These are phyloP conservation scores for Bubo blakistoni DNA, from an alignment of 2,113 vertebrate genomes.

Conservation along the genomic window DNA sequence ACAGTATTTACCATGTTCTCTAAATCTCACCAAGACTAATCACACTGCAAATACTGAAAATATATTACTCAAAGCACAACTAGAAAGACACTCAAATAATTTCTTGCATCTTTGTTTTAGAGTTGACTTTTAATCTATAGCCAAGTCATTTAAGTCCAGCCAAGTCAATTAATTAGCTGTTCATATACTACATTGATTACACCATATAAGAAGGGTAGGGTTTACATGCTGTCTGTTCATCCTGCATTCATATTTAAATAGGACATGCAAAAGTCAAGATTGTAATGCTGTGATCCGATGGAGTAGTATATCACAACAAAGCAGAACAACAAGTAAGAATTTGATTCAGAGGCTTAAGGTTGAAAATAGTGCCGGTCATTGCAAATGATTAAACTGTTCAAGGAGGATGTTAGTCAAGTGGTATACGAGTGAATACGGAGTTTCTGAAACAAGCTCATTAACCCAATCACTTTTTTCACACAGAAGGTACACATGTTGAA, in stretches of 20 bases:
- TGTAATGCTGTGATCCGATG: not conserved
- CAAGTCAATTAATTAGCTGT: not conserved
- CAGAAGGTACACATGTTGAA: fast-evolving
- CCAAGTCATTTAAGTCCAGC: not conserved
- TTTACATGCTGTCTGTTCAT: not conserved
- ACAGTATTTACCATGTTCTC: not conserved
- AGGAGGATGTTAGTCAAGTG: not conserved
- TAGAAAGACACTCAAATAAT: not conserved
- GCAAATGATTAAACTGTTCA: not conserved
- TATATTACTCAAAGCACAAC: not conserved
- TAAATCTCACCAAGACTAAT: not conserved
- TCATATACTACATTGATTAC: not conserved
- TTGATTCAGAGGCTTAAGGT: not conserved
- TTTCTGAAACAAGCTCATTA: not conserved
- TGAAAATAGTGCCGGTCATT: not conserved
- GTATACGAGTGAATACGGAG: not conserved
- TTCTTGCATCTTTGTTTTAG: not conserved
- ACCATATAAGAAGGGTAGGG: not conserved
- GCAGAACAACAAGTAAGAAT: not conserved
- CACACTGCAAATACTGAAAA: not conserved
- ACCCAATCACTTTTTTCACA: not conserved
- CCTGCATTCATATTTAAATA: not conserved
- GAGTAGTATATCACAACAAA: not conserved
- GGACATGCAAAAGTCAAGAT: not conserved
- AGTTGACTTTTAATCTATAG: not conserved